Evolutionary conservation across 1,140 invertebrate species (phyloP).

Genomic region (Drosophila miranda): DNA sequence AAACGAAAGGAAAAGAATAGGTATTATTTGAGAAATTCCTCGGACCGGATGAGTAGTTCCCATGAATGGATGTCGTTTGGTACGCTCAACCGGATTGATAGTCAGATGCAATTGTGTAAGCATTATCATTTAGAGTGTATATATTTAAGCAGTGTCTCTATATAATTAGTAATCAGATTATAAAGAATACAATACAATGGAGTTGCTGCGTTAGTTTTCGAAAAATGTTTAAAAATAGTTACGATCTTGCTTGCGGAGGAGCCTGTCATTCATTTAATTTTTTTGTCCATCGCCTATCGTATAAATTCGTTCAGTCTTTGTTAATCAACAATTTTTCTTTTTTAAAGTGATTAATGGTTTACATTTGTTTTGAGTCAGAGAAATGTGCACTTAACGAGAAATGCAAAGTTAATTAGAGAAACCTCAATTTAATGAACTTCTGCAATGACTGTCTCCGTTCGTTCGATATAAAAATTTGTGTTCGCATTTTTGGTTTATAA

Average conservation of each 20-base stretch:
- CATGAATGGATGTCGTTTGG: constrained; percentile 20
- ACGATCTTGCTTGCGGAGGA: constrained; percentile 4
- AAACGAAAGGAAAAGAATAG: constrained; percentile 7
- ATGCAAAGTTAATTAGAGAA: not conserved
- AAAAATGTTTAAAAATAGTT: constrained; percentile 51
- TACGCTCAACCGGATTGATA: constrained; percentile 3
- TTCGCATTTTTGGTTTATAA: constrained; percentile 39
- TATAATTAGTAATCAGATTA: constrained; percentile 62
- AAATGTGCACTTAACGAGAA: not conserved
- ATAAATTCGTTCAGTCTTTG: constrained; percentile 75
- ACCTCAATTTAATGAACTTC: not conserved
- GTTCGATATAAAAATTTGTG: constrained; percentile 39
- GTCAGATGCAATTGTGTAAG: constrained; percentile 17
- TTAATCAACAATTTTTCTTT: constrained; percentile 68
- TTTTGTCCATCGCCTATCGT: constrained; percentile 35
- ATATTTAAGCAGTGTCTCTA: constrained; percentile 52
- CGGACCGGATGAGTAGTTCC: constrained; percentile 1
- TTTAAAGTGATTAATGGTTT: constrained; percentile 51
- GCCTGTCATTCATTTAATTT: constrained; percentile 18
- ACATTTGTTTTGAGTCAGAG: not conserved
- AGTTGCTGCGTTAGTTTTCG: constrained; percentile 56
- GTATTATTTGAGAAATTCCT: constrained; percentile 1
- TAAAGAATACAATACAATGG: constrained; percentile 54
- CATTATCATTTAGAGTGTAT: constrained; percentile 34
- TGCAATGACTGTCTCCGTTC: constrained; percentile 4